Conservation (phyloP, 1,140 invertebrate genomes). For the Eufriesea mexicana region DNA sequence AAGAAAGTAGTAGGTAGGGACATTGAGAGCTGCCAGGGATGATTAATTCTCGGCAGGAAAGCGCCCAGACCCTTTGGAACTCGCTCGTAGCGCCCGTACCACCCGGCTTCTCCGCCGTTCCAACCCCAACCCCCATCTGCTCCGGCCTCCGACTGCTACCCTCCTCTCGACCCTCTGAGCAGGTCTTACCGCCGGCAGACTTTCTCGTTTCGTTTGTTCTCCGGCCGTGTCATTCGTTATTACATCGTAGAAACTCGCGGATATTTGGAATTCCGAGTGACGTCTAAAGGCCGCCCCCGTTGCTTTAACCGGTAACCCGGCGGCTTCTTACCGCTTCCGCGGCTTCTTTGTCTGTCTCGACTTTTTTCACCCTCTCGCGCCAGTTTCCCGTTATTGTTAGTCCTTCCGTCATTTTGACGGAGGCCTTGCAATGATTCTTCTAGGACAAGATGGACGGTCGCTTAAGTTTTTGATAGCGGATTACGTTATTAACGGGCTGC, state of each 20-base stretch:
- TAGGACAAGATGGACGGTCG: too few species aligned
- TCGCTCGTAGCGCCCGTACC: slow-evolving; percentile 71
- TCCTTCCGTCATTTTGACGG: background rate
- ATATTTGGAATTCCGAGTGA: slow-evolving; percentile 81
- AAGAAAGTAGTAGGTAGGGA: slow-evolving; percentile 76
- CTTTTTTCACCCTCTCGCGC: slow-evolving; percentile 6
- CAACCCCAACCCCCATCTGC: slow-evolving; percentile 45
- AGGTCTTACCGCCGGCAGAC: slow-evolving; percentile 69
- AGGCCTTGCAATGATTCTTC: background rate
- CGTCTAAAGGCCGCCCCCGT: slow-evolving; percentile 68
- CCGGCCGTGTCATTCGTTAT: slow-evolving; percentile 80
- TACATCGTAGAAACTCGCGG: slow-evolving; percentile 80
- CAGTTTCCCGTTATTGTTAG: background rate
- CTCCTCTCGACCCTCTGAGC: slow-evolving; percentile 46
- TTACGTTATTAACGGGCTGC: background rate
- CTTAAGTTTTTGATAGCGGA: background rate
- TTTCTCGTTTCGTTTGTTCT: slow-evolving; percentile 80
- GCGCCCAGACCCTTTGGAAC: slow-evolving; percentile 75
- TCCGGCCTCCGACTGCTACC: background rate
- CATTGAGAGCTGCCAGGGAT: slow-evolving; percentile 77
- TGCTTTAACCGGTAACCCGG: slow-evolving; percentile 60
- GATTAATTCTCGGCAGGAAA: slow-evolving; percentile 77
- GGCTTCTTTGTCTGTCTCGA: slow-evolving; percentile 33
- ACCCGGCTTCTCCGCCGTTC: slow-evolving; percentile 48
- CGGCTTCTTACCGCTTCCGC: slow-evolving; percentile 56